phyloP scores from a whole-genome alignment of 2,888 invertebrate genomes.

The Lutraria lutraria region DNA sequence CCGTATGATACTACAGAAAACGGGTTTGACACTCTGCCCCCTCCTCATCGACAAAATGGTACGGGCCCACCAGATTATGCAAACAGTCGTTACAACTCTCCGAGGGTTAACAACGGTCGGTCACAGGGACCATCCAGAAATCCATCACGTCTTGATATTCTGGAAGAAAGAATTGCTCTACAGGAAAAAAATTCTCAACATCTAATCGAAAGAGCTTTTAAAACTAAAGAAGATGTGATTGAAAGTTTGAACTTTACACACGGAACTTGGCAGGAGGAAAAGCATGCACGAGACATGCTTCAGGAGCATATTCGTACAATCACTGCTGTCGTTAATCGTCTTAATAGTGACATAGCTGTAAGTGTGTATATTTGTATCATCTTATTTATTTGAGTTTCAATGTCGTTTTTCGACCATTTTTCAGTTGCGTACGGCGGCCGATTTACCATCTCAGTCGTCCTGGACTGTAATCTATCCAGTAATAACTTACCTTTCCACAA shows the following conservation, averaged over 20 bases:
- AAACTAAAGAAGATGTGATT: constrained; percentile 85
- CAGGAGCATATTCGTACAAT: constrained; percentile 86
- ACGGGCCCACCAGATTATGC: constrained; percentile 41
- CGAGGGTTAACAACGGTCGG: constrained; percentile 29
- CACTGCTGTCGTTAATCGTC: constrained; percentile 85
- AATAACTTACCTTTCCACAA: no score
- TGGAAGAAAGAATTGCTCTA: constrained; percentile 83
- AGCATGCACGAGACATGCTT: constrained; percentile 83
- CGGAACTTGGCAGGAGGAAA: constrained; percentile 86
- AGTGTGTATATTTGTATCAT: constrained; percentile 53
- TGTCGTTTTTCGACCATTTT: no score
- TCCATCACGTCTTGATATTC: constrained; percentile 75
- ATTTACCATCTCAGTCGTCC: no score
- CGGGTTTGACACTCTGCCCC: constrained; percentile 57
- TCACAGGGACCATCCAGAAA: constrained; percentile 61
- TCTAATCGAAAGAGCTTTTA: constrained; percentile 84
- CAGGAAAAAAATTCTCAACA: constrained; percentile 84
- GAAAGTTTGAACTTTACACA: constrained; percentile 85
- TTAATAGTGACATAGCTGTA: constrained; percentile 85
- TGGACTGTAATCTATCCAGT: no score
- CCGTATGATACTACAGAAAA: constrained; percentile 78
- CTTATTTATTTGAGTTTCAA: no score
- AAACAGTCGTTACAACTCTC: constrained; percentile 50
- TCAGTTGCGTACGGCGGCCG: no score
- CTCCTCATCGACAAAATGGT: constrained; percentile 57